A percentile compares a stretch with the other conserved stretches of the same genome.
Evolutionary conservation across 2,113 vertebrate species (phyloP).

Genomic region (Ondatra zibethicus): DNA sequence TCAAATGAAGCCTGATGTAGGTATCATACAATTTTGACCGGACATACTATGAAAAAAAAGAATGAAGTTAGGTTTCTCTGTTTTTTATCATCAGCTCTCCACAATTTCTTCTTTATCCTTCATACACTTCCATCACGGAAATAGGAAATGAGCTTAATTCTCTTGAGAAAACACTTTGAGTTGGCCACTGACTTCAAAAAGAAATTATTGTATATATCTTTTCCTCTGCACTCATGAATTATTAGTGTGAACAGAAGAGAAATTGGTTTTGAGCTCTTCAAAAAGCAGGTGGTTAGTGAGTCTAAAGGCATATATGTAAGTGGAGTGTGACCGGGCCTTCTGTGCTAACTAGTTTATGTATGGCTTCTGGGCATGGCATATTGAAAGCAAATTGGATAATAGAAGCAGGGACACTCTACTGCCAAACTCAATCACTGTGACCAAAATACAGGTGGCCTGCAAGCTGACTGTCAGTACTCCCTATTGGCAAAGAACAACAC

Average conservation of each 20-base stretch:
- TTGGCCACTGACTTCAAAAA: background rate
- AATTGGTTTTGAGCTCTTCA: background rate
- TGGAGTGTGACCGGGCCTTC: slow-evolving; percentile 64
- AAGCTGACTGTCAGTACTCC: background rate
- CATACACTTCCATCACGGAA: background rate
- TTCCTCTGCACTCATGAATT: background rate
- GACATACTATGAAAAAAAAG: background rate
- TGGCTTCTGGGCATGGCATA: background rate
- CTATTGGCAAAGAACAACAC: background rate
- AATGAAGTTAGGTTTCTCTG: background rate
- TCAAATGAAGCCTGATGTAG: background rate
- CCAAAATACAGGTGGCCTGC: slow-evolving; percentile 51
- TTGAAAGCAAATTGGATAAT: background rate
- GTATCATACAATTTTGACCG: background rate
- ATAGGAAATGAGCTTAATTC: background rate
- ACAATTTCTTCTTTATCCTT: background rate
- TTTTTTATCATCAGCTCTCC: background rate
- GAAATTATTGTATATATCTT: background rate
- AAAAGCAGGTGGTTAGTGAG: slow-evolving; percentile 52
- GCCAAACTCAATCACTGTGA: background rate
- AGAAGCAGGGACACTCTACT: background rate
- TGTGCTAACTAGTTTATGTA: slow-evolving; percentile 16
- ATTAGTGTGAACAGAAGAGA: slow-evolving; percentile 4
- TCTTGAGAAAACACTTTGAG: background rate
- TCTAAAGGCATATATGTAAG: background rate